A percentile compares a stretch with the other conserved stretches of the same genome.
phyloP scores from a whole-genome alignment of 2,888 invertebrate genomes.

The Polylopha cassiicola region DNA sequence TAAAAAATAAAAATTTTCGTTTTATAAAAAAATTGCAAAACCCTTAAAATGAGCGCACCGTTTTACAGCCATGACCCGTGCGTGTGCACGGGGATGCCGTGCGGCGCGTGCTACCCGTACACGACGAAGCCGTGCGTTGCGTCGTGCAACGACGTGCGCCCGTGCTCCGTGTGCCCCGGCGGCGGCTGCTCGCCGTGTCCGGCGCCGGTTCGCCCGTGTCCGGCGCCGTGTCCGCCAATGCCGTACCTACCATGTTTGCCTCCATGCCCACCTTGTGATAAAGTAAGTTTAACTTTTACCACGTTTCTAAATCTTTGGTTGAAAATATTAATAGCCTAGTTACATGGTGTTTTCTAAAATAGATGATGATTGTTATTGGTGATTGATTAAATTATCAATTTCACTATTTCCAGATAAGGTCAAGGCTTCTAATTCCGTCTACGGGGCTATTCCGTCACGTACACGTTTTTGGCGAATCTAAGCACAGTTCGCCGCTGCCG shows the following conservation, averaged over 20 bases:
- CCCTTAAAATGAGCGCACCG: slow-evolving; percentile 60
- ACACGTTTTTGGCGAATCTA: too few species aligned
- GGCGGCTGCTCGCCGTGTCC: slow-evolving; percentile 69
- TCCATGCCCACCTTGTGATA: slow-evolving; percentile 64
- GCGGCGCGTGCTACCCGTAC: slow-evolving; percentile 65
- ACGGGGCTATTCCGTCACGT: too few species aligned
- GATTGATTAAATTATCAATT: too few species aligned
- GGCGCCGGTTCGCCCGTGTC: slow-evolving; percentile 64
- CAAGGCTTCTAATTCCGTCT: too few species aligned
- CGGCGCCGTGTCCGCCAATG: slow-evolving; percentile 46
- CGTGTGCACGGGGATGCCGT: slow-evolving; percentile 55
- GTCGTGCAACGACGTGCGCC: slow-evolving; percentile 51
- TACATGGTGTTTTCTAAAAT: too few species aligned
- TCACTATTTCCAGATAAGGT: too few species aligned
- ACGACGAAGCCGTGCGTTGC: slow-evolving; percentile 58
- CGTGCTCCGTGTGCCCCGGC: slow-evolving; percentile 64
- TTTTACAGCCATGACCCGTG: slow-evolving; percentile 69
- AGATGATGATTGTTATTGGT: too few species aligned
- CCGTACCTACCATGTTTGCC: slow-evolving; percentile 57
- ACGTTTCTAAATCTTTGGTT: not conserved
- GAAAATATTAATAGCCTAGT: too few species aligned
- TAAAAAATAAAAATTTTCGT: slow-evolving; percentile 13
- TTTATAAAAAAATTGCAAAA: slow-evolving; percentile 32
- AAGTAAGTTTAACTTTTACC: slow-evolving; percentile 36
- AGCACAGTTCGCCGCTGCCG: too few species aligned